Conservation (phyloP, 2,888 invertebrate species). For the Blastobasis adustella region DNA sequence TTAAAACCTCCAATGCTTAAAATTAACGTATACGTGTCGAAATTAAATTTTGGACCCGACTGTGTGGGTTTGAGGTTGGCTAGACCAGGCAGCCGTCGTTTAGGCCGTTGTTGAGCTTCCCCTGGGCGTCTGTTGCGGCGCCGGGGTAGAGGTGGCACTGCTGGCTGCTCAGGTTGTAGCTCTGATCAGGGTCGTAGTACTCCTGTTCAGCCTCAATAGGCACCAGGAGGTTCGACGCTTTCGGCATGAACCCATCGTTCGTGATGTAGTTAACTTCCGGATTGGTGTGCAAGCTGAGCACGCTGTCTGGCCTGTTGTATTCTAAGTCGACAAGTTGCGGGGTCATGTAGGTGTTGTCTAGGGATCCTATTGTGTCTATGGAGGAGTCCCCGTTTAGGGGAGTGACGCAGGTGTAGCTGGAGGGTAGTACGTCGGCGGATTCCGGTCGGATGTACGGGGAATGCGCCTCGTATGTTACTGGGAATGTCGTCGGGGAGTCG, state of each 20-base stretch:
- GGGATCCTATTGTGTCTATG: slow-evolving; percentile 54
- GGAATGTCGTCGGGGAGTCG: slow-evolving; percentile 64
- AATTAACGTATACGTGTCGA: slow-evolving; percentile 63
- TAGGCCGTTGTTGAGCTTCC: slow-evolving; percentile 70
- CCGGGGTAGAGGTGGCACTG: slow-evolving; percentile 74
- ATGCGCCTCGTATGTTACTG: slow-evolving; percentile 54
- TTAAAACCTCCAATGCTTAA: slow-evolving; percentile 39
- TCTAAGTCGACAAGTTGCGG: slow-evolving; percentile 54
- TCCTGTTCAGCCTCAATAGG: slow-evolving; percentile 71
- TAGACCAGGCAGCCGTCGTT: slow-evolving; percentile 79
- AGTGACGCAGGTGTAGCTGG: slow-evolving; percentile 62
- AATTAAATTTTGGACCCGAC: slow-evolving; percentile 63
- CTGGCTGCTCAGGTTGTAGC: slow-evolving; percentile 60
- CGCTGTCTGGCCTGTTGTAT: slow-evolving; percentile 62
- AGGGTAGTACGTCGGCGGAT: slow-evolving; percentile 67
- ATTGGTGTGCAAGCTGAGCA: slow-evolving; percentile 51
- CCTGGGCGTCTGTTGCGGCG: slow-evolving; percentile 54
- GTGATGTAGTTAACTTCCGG: slow-evolving; percentile 48
- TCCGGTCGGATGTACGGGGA: slow-evolving; percentile 70
- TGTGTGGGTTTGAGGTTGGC: slow-evolving; percentile 16
- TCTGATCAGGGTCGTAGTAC: slow-evolving; percentile 70
- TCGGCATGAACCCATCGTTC: slow-evolving; percentile 61
- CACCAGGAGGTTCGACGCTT: slow-evolving; percentile 62
- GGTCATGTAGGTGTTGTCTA: slow-evolving; percentile 54
- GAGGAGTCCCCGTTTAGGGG: slow-evolving; percentile 55